A percentile compares a stretch with the other conserved stretches of the same genome.
phyloP scores from a whole-genome alignment of 2,113 vertebrate species.

The Apodemus sylvaticus region DNA sequence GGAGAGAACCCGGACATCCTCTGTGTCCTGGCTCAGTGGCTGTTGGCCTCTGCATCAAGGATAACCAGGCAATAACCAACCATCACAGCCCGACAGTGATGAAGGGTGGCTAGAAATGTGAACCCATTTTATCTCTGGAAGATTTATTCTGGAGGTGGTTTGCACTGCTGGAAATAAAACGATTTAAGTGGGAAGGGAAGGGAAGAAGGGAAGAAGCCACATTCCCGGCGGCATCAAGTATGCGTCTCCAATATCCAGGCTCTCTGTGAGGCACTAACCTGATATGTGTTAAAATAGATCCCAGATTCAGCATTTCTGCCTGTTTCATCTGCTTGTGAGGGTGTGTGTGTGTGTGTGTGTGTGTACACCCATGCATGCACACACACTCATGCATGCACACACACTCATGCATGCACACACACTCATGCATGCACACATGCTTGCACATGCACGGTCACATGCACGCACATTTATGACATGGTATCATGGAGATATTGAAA shows the following conservation, averaged over 20 bases:
- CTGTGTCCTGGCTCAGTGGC: constrained; percentile 49
- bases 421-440: too few species aligned
- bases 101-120: constrained; percentile 76
- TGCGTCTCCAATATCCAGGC: constrained; percentile 39
- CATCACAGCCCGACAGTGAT: constrained; percentile 68
- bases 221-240: constrained; percentile 22
- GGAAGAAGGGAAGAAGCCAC: not conserved
- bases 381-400: accelerated
- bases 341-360: not conserved
- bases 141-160: constrained; percentile 72
- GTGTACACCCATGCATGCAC: too few species aligned
- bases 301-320: constrained; percentile 57
- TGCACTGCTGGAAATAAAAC: constrained; percentile 68
- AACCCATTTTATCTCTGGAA: constrained; percentile 44
- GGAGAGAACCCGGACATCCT: constrained; percentile 70
- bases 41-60: not conserved
- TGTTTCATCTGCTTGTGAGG: constrained; percentile 70
- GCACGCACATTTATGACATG: not conserved
- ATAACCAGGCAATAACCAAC: constrained; percentile 61
- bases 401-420: too few species aligned
- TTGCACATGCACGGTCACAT: accelerated
- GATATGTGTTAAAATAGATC: constrained; percentile 61
- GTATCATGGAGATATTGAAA: constrained; percentile 19
- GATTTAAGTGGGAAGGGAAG: constrained; percentile 41
- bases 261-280: constrained; percentile 49